phyloP scores from a whole-genome alignment of 2,113 vertebrate genomes.

The Nerophis ophidion region DNA sequence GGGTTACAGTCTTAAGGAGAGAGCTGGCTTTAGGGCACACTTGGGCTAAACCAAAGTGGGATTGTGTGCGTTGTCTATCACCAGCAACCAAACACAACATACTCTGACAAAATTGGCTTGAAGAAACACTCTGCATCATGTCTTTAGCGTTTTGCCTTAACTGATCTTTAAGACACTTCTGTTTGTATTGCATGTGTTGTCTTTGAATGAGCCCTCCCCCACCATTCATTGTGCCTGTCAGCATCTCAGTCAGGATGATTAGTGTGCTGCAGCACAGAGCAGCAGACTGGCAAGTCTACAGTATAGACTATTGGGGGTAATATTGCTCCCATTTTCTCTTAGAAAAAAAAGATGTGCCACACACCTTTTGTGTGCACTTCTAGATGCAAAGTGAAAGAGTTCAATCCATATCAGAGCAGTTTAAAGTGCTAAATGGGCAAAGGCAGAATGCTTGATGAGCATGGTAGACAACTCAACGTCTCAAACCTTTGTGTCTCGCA shows the following conservation, averaged over 20 bases:
- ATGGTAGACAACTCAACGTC: neutral
- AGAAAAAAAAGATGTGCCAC: slow-evolving; percentile 9
- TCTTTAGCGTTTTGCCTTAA: neutral
- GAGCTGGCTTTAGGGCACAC: too few relatives aligned
- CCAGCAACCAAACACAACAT: neutral
- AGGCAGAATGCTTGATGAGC: neutral
- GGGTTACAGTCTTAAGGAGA: neutral
- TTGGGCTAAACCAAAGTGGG: neutral
- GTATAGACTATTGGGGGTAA: slow-evolving; percentile 1
- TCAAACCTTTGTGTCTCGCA: neutral
- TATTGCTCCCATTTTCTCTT: slow-evolving; percentile 8
- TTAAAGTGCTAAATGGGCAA: slow-evolving; percentile 19
- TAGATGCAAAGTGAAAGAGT: too few relatives aligned
- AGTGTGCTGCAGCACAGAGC: slow-evolving; percentile 50
- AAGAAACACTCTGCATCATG: neutral
- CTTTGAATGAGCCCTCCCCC: slow-evolving; percentile 32
- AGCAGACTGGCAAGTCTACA: slow-evolving; percentile 10
- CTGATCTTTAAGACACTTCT: neutral
- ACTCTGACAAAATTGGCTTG: neutral
- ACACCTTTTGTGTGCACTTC: slow-evolving; percentile 22
- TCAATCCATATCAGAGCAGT: slow-evolving; percentile 46
- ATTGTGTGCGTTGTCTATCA: slow-evolving; percentile 7
- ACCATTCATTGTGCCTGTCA: slow-evolving; percentile 15
- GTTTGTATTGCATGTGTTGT: slow-evolving; percentile 18
- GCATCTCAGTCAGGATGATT: slow-evolving; percentile 43